Conservation (phyloP, 1,140 invertebrate genomes). For the Meloidogyne exigua region DNA sequence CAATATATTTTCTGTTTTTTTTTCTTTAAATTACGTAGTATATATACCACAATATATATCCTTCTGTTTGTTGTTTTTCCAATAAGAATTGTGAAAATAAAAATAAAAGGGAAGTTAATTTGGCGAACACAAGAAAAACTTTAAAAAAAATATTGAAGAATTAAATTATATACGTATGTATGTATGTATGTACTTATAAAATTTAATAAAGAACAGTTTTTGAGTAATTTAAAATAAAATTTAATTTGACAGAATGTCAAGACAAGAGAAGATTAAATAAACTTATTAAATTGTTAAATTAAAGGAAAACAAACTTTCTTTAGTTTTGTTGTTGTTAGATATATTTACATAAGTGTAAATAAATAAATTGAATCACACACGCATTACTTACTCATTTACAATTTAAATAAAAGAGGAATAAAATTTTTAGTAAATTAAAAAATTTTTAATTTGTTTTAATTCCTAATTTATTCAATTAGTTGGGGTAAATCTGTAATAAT, state of each 20-base stretch:
- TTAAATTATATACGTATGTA: too few relatives aligned
- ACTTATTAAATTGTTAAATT: background rate
- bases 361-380: background rate
- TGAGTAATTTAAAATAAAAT: conserved; percentile 3
- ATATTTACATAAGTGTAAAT: background rate
- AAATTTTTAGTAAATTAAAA: too few relatives aligned
- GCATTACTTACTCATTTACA: too few relatives aligned
- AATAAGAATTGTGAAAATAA: background rate
- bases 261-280: background rate
- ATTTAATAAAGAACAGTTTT: background rate
- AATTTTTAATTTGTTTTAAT: too few relatives aligned
- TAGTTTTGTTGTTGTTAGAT: background rate
- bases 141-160: too few relatives aligned
- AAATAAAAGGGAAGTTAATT: background rate
- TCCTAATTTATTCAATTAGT: too few relatives aligned
- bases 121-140: background rate
- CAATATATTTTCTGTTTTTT: background rate
- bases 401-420: too few relatives aligned
- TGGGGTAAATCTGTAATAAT: too few relatives aligned
- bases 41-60: too few relatives aligned
- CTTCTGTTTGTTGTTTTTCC: background rate
- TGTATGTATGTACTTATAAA: background rate
- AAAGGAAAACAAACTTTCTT: background rate
- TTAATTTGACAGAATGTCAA: background rate
- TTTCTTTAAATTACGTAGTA: too few relatives aligned